Base-by-base conservation (phyloP, 2,797 vertebrate genomes). In the Cynodonichthys magdalenae region DNA sequence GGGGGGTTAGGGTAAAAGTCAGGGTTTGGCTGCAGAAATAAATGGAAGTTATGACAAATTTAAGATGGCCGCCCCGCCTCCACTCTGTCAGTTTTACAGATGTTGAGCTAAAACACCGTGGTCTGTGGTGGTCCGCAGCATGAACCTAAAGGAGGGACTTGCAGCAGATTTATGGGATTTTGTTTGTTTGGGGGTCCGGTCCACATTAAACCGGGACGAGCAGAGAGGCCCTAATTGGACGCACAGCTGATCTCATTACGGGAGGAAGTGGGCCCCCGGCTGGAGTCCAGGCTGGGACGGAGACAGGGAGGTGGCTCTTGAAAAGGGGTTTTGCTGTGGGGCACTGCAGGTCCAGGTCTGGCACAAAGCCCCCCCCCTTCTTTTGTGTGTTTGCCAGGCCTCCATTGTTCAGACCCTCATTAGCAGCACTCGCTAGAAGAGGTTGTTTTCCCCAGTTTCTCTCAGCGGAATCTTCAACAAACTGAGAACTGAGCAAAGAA, bases 351-450 rank as follows among this genome's bases (percentile, higher is more conserved):
- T 66, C 73, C 61, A 72, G 81, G 81, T 85, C 78, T 81, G 64
- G 71, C 80, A 74, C 79, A 75, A 74, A 53, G 31, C 75, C 64
- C 50, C 39, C 53, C 24, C 63, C 53, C 45, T 51, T 59, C 46
- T 67, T 81, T 71, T 82, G 76, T 80, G 56, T 70, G 39, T 59
- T 63, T 54, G 75, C 58, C 17, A 17, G 71, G 66, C 73, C 79
- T 79, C 74, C 74, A 83, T 91, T 92, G 91, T 92, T 79, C 61
- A 53, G 34, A 52, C 24, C 62, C 90, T 93, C 92, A 93, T 93
- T 93, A 93, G 76, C 65, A 92, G 75, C 65, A 69, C 11, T 47
- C 61, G 54, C 77, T 75, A 39, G 80, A 54, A 63, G 78, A 48
- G 36, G 36, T 11, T 39, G 36, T 39, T 14, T 39, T 39, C 12